Conservation (phyloP, 2,888 invertebrate species). For the Formica aserva region DNA sequence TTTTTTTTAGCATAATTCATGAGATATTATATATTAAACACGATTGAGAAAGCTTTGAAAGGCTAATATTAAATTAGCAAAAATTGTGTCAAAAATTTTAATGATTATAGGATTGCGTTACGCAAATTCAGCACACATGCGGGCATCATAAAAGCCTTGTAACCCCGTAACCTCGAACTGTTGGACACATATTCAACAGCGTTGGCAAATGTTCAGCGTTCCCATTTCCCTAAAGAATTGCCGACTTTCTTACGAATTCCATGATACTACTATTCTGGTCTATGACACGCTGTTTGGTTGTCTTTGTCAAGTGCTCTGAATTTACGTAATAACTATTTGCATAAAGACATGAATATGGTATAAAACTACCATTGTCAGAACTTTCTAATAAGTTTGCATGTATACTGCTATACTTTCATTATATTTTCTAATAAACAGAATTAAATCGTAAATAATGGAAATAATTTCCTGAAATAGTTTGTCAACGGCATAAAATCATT, state of each 20-base stretch:
- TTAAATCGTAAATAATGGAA: neutral
- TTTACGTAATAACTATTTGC: slow-evolving; percentile 33
- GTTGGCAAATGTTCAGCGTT: slow-evolving; percentile 50
- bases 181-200: slow-evolving; percentile 14
- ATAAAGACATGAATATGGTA: neutral
- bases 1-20: neutral
- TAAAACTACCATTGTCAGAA: neutral
- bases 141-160: slow-evolving; percentile 45
- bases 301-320: slow-evolving; percentile 10
- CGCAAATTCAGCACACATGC: slow-evolving; percentile 30
- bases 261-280: neutral
- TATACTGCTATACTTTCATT: neutral
- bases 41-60: neutral
- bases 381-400: neutral
- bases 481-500: neutral
- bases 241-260: slow-evolving; percentile 32
- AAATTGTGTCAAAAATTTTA: neutral
- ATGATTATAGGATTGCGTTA: slow-evolving; percentile 16
- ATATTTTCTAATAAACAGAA: neutral
- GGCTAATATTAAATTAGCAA: neutral
- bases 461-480: neutral
- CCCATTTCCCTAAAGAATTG: slow-evolving; percentile 37
- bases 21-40: neutral
- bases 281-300: slow-evolving; percentile 9
- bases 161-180: slow-evolving; percentile 54